Base-by-base conservation (phyloP, 2,113 vertebrate species). In the Psittacara wagleri region DNA sequence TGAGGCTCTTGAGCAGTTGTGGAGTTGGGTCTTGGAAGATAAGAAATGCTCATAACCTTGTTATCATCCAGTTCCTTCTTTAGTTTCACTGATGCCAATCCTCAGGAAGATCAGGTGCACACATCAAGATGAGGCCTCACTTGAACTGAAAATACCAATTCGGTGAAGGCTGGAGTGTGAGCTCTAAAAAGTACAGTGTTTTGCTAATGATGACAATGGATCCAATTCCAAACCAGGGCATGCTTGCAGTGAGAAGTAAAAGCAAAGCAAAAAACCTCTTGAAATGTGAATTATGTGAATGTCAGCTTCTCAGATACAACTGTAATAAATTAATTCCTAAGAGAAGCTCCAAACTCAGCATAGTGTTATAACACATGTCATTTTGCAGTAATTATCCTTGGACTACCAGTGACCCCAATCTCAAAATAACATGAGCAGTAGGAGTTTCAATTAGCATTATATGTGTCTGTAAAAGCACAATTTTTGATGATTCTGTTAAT, bases 11-110 rank as follows among this genome's bases (percentile, higher is more conserved):
- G 22, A 63, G 59, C n/a, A 66, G 17, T 37, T 63, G 22, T 48
- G 43, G 20, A 73, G 11, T 9, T 66, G 37, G 4, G 54, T 74
- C 46, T 61, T 11, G 17, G 41, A 66, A 62, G 49, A 49, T 10
- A 51, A 48, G 37, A 70, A 81, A 54, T 48, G 15, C 15, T 23
- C 19, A 11, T 13, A n/a, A 17, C 9, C 7, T 92, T 0, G 33
- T 0, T 57, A n/a, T 59, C 0, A 0, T 33, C 61, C 19, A 12
- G 2, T 20, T 64, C 48, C 70, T 55, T 86, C 43, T 13, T 52
- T 48, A 61, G 23, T 72, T 72, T 92, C 72, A 33, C 27, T 33
- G 44, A 6, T 81, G 13, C 4, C 72, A 33, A 35, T 77, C 25
- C 46, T 70, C 31, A 33, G 59, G 49, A 77, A 59, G 17, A 66